A percentile compares a stretch with the other conserved stretches of the same genome.
Conservation (phyloP, 2,797 vertebrate species). For the Cephalopachus bancanus region DNA sequence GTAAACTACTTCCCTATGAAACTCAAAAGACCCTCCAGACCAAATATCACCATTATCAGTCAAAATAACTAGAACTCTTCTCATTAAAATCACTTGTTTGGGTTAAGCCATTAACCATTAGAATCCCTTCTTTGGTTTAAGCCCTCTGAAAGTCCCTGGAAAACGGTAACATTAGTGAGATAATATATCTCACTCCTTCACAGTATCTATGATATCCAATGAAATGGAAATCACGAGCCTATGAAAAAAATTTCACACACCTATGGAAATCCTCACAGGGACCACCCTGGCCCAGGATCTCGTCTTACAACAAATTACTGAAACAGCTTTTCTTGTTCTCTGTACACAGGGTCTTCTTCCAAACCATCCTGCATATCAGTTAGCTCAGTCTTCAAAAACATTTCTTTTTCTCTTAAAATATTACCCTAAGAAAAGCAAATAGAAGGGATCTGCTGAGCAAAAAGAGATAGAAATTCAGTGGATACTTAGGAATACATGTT, state of each 20-base stretch:
- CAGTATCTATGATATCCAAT: not conserved
- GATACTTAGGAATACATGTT: not conserved
- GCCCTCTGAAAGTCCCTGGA: not conserved
- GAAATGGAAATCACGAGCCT: not conserved
- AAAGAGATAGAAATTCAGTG: not conserved
- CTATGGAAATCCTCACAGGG: not conserved
- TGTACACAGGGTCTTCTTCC: slow-evolving; percentile 4
- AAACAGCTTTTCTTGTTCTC: not conserved
- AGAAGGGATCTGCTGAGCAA: not conserved
- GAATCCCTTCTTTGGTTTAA: slow-evolving; percentile 54
- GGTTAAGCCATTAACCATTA: not conserved
- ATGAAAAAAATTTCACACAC: not conserved
- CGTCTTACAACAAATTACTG: not conserved
- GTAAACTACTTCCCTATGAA: not conserved
- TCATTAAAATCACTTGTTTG: slow-evolving; percentile 35
- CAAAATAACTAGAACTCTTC: slow-evolving; percentile 56
- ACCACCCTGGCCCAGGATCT: not conserved
- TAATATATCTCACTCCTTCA: not conserved
- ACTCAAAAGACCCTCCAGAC: not conserved
- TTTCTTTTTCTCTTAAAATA: not conserved
- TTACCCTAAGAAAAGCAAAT: not conserved
- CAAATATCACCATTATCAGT: slow-evolving; percentile 13
- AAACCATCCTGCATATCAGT: not conserved
- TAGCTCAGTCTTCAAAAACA: slow-evolving; percentile 32
- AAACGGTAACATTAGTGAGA: not conserved